Conservation (phyloP, 2,888 invertebrate species). For the Trachelus tabidus region DNA sequence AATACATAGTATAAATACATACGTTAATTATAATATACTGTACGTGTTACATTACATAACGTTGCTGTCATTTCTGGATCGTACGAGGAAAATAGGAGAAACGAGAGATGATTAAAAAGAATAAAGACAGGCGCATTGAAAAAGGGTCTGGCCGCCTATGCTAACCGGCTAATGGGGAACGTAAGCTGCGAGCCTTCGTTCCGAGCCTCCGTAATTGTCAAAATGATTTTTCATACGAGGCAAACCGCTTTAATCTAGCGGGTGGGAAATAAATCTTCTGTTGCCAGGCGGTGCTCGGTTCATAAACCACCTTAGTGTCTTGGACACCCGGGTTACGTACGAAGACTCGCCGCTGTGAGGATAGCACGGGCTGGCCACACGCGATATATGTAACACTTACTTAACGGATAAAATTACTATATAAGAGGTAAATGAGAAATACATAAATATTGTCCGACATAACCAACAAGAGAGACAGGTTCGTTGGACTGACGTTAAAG, state of each 20-base stretch:
- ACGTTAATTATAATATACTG: constrained; percentile 64
- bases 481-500: constrained; percentile 60
- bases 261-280: not conserved
- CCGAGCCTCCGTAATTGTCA: not conserved
- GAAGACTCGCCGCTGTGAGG: constrained; percentile 32
- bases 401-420: constrained; percentile 58
- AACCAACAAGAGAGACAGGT: constrained; percentile 38
- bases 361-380: constrained; percentile 65
- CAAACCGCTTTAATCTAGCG: not conserved
- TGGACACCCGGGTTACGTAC: not conserved
- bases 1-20: constrained; percentile 62
- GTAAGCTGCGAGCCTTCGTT: not conserved
- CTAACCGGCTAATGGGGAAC: constrained; percentile 49
- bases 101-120: not conserved
- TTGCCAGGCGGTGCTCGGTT: not conserved
- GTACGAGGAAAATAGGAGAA: constrained; percentile 18
- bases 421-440: constrained; percentile 47
- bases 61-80: constrained; percentile 59
- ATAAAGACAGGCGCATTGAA: constrained; percentile 19
- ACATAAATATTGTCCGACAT: constrained; percentile 46
- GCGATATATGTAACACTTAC: constrained; percentile 60
- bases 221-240: not conserved
- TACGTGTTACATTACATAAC: constrained; percentile 63
- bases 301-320: not conserved
- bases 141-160: constrained; percentile 63